Base-by-base conservation (phyloP, 2,113 vertebrate species). In the Gnathonemus longibarbis region DNA sequence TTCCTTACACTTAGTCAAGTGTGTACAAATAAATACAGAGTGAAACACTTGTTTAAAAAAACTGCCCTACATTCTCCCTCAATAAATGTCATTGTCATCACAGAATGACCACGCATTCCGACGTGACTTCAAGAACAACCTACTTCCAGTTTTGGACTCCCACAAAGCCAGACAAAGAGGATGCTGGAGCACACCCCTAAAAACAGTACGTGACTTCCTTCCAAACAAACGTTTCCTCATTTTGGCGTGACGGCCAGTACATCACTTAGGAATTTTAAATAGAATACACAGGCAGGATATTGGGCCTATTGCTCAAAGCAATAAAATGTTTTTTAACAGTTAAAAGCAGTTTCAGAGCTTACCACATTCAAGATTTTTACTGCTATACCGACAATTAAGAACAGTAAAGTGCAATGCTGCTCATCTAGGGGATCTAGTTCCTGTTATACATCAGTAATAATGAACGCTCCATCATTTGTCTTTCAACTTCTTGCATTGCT, bases 121-220 rank as follows among this genome's bases (percentile, higher is more conserved):
- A 87, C 49, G 27, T 17, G 27, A 56, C 85, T 53, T 35, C 5
- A 21, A 52, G 85, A 87, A 19, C 85, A 19, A 21, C 10, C 49
- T 31, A 15, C 85, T 87, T 52, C 50, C 85, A 56, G 11, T 52
- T 35, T 39, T 1, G 27, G 31, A 50, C n/a, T 19, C 27, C 48
- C 49, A 87, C 27, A 39, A 48, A 93, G 91, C 27, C 80, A 80
- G 45, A 77, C 15, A 83, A 5, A 80, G n/a, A 70, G 6, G 9
- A 85, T 70, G 52, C 21, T 31, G 15, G 50, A 11, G 74, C 46
- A 2, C 1, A 91, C 10, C 62, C n/a, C 24, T 0, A 21, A 19
- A 39, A 15, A 45, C 6, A 9, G 24, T 35, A 49, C 5, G 24
- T 87, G 49, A 53, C 85, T 87, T 87, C 48, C 85, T 48, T 31